These are phyloP conservation scores for Tanypteryx hageni DNA, from an alignment of 2,888 invertebrate species.

Conservation along the genomic window DNA sequence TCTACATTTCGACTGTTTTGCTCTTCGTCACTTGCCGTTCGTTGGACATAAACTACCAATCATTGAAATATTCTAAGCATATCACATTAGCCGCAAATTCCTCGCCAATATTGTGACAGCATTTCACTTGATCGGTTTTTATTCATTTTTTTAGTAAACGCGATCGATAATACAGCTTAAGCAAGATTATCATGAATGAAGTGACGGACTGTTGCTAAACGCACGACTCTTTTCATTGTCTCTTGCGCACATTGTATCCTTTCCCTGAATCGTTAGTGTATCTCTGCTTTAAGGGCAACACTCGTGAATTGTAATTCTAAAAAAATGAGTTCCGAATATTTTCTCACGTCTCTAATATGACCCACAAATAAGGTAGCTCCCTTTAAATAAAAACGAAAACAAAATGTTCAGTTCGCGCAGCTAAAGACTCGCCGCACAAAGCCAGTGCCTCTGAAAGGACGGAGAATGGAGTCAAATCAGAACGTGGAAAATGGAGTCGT, in stretches of 20 bases:
- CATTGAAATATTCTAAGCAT: too few relatives aligned
- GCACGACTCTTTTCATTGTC: too few relatives aligned
- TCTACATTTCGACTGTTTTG: too few relatives aligned
- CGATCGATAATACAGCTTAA: too few relatives aligned
- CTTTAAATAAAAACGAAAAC: background rate
- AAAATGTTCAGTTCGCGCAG: background rate
- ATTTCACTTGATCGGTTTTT: too few relatives aligned
- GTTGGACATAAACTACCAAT: too few relatives aligned
- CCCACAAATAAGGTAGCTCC: constrained; percentile 17
- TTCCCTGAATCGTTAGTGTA: background rate
- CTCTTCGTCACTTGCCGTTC: too few relatives aligned
- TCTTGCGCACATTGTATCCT: background rate
- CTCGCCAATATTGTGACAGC: too few relatives aligned
- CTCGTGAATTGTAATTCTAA: background rate
- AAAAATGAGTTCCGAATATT: background rate
- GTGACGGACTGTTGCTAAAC: too few relatives aligned
- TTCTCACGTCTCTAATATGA: background rate
- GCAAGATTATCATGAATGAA: too few relatives aligned
- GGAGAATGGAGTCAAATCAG: background rate
- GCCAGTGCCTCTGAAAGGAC: constrained; percentile 1
- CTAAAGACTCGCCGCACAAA: background rate
- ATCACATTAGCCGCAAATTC: too few relatives aligned
- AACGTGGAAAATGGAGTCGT: background rate
- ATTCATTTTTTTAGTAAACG: too few relatives aligned
- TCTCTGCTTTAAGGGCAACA: background rate